Conservation (phyloP, 1,140 invertebrate species). For the Drosophila navojoa region DNA sequence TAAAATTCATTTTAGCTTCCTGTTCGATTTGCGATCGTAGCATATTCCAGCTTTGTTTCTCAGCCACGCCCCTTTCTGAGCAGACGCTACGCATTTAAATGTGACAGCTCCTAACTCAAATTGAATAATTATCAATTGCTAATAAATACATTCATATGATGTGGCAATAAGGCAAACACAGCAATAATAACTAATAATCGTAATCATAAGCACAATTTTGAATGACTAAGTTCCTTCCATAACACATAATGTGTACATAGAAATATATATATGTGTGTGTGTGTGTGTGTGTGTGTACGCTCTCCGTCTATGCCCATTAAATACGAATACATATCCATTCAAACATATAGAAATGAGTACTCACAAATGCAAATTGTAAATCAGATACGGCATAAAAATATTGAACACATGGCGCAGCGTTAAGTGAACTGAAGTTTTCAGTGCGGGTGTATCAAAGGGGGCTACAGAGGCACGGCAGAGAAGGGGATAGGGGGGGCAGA, state of each 20-base stretch:
- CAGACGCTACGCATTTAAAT: constrained; percentile 1
- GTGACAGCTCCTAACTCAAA: constrained; percentile 52
- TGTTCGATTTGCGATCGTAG: not conserved
- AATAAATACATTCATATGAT: constrained; percentile 47
- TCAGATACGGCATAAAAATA: constrained; percentile 79
- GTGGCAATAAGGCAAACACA: not conserved
- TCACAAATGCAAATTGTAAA: constrained; percentile 75
- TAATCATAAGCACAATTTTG: constrained; percentile 62
- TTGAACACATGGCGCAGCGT: constrained; percentile 76
- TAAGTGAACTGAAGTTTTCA: constrained; percentile 40
- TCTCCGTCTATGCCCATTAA: constrained; percentile 32
- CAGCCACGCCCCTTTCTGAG: constrained; percentile 14
- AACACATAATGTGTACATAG: constrained; percentile 15
- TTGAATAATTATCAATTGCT: constrained; percentile 64
- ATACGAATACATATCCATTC: constrained; percentile 40
- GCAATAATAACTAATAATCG: constrained; percentile 36
- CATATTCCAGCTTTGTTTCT: not conserved
- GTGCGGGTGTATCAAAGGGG: constrained; percentile 20
- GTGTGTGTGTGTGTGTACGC: not conserved
- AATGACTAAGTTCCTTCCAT: constrained; percentile 69
- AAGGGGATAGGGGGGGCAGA: too few relatives aligned
- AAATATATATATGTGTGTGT: constrained; percentile 3
- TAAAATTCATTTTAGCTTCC: not conserved
- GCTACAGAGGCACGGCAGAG: not conserved
- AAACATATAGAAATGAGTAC: constrained; percentile 11